Percentiles rank a stretch among this genome's conserved stretches.
Evolutionary conservation across 1,140 invertebrate genomes (phyloP).

Genomic region (Musca vetustissima): DNA sequence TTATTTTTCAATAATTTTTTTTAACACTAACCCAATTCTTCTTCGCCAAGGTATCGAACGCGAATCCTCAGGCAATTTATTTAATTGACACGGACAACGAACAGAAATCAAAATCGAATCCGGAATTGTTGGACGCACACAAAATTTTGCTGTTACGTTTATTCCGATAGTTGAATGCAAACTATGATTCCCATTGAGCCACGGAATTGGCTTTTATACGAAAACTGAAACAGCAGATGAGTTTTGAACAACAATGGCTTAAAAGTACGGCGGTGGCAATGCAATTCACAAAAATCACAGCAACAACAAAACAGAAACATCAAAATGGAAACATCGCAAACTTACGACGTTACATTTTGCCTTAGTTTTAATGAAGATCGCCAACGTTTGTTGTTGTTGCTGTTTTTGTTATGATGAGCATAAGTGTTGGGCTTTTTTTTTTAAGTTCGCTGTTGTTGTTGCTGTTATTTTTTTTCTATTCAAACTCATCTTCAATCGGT

Average conservation of each 20-base stretch:
- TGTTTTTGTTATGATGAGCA: no score
- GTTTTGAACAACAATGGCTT: neutral
- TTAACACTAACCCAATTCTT: conserved; percentile 21
- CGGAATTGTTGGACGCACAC: no score
- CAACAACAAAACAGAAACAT: conserved; percentile 8
- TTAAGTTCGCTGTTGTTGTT: neutral
- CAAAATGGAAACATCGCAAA: conserved; percentile 8
- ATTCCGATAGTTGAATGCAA: conserved; percentile 47
- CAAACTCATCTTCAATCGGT: neutral
- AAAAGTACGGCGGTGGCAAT: neutral
- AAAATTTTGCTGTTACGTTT: conserved; percentile 4
- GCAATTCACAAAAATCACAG: neutral
- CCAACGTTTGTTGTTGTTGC: neutral
- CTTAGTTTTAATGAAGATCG: neutral
- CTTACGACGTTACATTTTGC: no score
- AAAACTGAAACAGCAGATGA: conserved; percentile 30
- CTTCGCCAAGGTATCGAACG: no score
- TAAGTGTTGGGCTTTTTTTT: neutral
- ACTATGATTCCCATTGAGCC: conserved; percentile 42
- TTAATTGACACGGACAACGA: no score
- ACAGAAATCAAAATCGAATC: no score
- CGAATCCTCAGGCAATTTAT: no score
- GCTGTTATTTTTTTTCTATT: neutral
- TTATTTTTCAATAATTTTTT: neutral
- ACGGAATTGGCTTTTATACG: conserved; percentile 49